Percentiles rank a stretch among this genome's conserved stretches.
Evolutionary conservation across 2,113 vertebrate species (phyloP).

Genomic region (Corythaixoides concolor): DNA sequence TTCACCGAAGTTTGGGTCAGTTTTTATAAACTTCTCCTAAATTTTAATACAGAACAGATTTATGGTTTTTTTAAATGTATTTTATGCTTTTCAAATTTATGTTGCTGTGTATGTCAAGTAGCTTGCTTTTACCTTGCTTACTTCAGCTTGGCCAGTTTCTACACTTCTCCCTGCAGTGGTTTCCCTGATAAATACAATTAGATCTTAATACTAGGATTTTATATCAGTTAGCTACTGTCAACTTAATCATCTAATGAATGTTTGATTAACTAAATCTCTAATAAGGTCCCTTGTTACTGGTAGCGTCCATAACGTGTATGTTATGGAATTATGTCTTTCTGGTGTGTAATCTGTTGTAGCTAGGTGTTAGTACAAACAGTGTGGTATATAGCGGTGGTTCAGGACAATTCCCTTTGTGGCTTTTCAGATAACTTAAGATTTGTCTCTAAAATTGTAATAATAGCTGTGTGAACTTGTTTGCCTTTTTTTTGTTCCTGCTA

Average conservation of each 20-base stretch:
- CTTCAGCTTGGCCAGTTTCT: background rate
- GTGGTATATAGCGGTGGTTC: background rate
- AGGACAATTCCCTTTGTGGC: background rate
- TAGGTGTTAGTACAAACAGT: background rate
- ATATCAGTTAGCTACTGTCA: background rate
- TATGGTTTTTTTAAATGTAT: background rate
- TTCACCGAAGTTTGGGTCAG: background rate
- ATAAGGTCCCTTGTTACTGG: background rate
- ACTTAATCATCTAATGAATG: background rate
- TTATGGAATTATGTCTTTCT: background rate
- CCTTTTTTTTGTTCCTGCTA: background rate
- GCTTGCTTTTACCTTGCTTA: background rate
- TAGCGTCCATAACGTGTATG: background rate
- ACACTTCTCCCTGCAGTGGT: background rate
- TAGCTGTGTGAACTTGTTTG: background rate
- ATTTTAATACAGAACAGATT: background rate
- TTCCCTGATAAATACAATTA: background rate
- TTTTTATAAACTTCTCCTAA: background rate
- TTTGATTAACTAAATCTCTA: background rate
- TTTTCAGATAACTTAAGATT: background rate
- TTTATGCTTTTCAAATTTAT: background rate
- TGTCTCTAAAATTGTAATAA: background rate
- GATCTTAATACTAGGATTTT: background rate
- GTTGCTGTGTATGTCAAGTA: background rate
- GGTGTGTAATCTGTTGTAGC: background rate